phyloP scores from a whole-genome alignment of 1,140 invertebrate genomes.

The Nymphalis io region DNA sequence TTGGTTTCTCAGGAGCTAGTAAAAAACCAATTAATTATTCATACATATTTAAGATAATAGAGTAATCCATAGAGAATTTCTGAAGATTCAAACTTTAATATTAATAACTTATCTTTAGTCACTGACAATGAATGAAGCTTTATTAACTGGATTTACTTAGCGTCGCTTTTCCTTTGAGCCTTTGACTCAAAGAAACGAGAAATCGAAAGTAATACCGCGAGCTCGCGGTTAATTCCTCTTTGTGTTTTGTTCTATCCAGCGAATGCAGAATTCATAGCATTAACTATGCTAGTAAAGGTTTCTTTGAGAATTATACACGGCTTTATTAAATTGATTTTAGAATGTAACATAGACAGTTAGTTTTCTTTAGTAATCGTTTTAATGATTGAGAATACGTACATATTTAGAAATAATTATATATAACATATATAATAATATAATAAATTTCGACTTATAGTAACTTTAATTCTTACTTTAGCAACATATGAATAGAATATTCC shows the following conservation, averaged over 20 bases:
- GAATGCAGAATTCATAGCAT: background rate
- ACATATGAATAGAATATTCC: no score
- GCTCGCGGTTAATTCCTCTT: constrained; percentile 20
- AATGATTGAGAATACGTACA: no score
- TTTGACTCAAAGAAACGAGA: constrained; percentile 29
- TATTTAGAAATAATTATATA: no score
- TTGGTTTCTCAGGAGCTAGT: no score
- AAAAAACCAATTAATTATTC: background rate
- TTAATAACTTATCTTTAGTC: constrained; percentile 22
- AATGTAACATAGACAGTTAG: no score
- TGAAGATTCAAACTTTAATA: constrained; percentile 16
- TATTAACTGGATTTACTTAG: constrained; percentile 25
- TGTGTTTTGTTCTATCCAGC: constrained; percentile 11
- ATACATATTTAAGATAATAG: background rate
- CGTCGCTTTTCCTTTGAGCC: constrained; percentile 21
- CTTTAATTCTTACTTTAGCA: no score
- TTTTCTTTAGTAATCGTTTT: no score
- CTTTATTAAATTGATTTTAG: background rate
- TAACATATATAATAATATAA: no score
- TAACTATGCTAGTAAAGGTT: background rate
- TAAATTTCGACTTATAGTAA: no score
- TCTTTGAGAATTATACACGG: background rate
- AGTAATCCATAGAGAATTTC: background rate
- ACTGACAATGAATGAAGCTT: constrained; percentile 17
- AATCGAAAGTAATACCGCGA: constrained; percentile 25